These are phyloP conservation scores for Monarcha castaneiventris DNA, from an alignment of 2,113 vertebrate genomes.

Conservation along the genomic window DNA sequence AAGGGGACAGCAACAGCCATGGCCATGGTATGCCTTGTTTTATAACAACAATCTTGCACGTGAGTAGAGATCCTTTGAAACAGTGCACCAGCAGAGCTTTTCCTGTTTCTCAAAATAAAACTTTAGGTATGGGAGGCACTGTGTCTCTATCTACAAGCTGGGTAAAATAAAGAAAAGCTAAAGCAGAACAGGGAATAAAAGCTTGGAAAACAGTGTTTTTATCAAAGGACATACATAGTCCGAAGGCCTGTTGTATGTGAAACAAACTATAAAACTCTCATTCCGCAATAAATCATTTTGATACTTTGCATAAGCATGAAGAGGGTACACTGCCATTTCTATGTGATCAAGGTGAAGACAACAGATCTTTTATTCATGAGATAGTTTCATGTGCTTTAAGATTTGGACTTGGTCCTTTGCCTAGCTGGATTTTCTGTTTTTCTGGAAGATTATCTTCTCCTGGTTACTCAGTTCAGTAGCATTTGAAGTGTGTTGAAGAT, in stretches of 20 bases:
- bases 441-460: neutral
- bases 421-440: neutral
- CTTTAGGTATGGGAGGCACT: neutral
- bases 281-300: neutral
- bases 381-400: neutral
- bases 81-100: neutral
- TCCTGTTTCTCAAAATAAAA: neutral
- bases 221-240: fast-evolving
- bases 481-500: neutral
- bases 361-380: neutral
- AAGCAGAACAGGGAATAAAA: neutral
- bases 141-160: neutral
- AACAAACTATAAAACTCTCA: neutral
- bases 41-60: fast-evolving
- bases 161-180: neutral
- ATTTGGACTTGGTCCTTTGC: neutral
- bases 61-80: neutral
- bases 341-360: neutral
- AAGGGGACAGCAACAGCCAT: neutral
- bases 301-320: neutral
- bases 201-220: neutral
- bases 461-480: neutral
- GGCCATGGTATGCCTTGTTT: neutral
- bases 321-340: neutral
- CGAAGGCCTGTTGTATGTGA: neutral